phyloP scores from a whole-genome alignment of 2,113 vertebrate species.

The Leucoraja erinaceus region DNA sequence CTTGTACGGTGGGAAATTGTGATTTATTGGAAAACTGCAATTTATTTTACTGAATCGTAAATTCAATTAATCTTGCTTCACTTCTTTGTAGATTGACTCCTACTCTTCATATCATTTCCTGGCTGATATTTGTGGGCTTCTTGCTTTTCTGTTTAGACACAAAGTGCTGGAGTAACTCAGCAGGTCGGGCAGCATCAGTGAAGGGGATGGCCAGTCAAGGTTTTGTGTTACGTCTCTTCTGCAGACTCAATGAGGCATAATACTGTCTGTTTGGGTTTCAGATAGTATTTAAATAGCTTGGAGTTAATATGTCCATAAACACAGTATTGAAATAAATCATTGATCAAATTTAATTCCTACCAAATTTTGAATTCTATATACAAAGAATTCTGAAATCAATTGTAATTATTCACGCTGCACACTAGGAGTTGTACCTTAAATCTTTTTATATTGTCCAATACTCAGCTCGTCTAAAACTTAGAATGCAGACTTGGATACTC shows the following conservation, averaged over 20 bases:
- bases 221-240: no score
- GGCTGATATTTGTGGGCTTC: background rate
- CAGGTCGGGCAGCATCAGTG: no score
- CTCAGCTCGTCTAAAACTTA: background rate
- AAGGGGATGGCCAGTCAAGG: no score
- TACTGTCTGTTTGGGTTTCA: background rate
- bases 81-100: background rate
- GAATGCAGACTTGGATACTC: no score
- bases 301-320: background rate
- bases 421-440: background rate
- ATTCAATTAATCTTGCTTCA: background rate
- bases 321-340: background rate
- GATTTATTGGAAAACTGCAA: background rate
- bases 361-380: background rate
- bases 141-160: background rate
- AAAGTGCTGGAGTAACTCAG: no score
- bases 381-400: background rate
- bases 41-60: background rate
- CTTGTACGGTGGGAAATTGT: background rate
- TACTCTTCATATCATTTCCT: background rate
- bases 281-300: background rate
- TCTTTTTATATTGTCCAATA: background rate
- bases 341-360: background rate
- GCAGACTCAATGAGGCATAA: no score
- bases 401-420: background rate